Evolutionary conservation across 1,140 invertebrate genomes (phyloP), one percentile per base, ranked within the genome.

Genomic region (Teleogryllus occipitalis): DNA sequence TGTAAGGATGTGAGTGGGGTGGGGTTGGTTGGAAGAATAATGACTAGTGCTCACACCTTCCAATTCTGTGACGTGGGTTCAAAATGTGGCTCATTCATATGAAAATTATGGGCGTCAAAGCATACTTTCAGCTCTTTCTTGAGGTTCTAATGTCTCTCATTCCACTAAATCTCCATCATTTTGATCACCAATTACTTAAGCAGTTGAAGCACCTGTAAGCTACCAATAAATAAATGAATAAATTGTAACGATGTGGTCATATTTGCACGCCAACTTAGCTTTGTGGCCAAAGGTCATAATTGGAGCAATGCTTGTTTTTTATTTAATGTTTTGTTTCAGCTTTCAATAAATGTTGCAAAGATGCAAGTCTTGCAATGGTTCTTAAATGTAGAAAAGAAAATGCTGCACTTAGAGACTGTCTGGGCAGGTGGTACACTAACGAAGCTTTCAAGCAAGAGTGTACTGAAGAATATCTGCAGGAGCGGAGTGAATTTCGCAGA

Each of bases 321-420:
- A 47, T 46, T 12, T 76, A 21, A 14, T 22, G n/a, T 76, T 87
- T 77, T 82, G 54, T 83, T 87, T 77, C 81, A 89, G 89, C 89
- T 77, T 97, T 97, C 85, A 89, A 89, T 46, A 86, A 92, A 82
- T 97, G 96, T 86, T 93, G 93, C 81, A 92, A 92, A 85, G 87
- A 89, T n/a, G 87, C 86, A 81, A 90, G 90, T 73, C 77, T 95
- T 2, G 82, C 91, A 5, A 92, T 96, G 90, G 89, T 93, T 21
- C 84, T 93, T 8, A 91, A 89, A 81, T 97, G 96, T 86, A 88
- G 91, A 82, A 85, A 90, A 83, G 87, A 95, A 87, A 96, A 94
- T 84, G 84, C 87, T 8, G 85, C 83, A 0, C 83, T 97, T 47
- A 92, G 90, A 85, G 86, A 88, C 7, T 97, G 96, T 85, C 85